A percentile compares a stretch with the other conserved stretches of the same genome.
Evolutionary conservation across 2,797 vertebrate species (phyloP).

Genomic region (Gallinago stenura): DNA sequence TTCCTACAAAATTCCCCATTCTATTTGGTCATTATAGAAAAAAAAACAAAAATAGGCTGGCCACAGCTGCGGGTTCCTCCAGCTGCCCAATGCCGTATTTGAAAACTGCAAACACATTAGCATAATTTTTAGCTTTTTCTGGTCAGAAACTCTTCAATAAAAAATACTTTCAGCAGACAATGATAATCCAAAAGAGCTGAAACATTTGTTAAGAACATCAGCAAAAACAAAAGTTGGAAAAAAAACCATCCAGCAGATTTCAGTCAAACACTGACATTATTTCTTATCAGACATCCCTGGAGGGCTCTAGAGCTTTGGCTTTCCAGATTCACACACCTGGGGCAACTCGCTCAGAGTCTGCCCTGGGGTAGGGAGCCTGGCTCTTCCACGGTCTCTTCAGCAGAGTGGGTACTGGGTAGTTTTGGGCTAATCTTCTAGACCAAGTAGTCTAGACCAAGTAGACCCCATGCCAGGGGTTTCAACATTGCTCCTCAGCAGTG

Average conservation of each 20-base stretch:
- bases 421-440: background rate
- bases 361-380: background rate
- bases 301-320: background rate
- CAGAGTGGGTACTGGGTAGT: fast-evolving
- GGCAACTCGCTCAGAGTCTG: background rate
- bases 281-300: background rate
- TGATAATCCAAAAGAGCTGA: background rate
- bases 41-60: background rate
- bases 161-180: background rate
- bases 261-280: background rate
- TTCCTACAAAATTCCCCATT: background rate
- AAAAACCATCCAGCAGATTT: background rate
- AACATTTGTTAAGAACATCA: background rate
- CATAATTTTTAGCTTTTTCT: background rate
- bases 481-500: background rate
- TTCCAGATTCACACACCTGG: background rate
- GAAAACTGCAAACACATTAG: background rate
- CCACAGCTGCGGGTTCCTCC: background rate
- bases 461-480: background rate
- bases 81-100: background rate
- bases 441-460: background rate
- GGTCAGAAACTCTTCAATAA: background rate
- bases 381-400: background rate
- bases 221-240: background rate
- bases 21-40: background rate